Base-by-base conservation (phyloP, 1,140 invertebrate species). In the Charaxes varanes region DNA sequence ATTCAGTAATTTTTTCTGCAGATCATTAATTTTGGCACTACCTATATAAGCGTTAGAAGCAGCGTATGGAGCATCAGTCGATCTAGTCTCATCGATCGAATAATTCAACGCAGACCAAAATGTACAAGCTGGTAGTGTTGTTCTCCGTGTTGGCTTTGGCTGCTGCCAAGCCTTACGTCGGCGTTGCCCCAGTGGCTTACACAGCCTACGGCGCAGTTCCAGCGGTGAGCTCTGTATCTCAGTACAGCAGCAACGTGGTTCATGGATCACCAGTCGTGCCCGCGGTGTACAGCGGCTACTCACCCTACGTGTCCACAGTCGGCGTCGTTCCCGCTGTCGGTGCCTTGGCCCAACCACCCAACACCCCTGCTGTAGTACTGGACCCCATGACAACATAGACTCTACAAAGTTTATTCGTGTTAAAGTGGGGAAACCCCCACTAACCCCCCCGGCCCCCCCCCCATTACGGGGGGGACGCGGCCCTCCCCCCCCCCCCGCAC, bases 61-160 rank as follows among this genome's bases (percentile, higher is more conserved):
- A 4, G 23, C 12, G 36, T 48, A 22, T 55, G 50, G 44, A 51
- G 48, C 69, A 77, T 77, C 74, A 79, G 62, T 81, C 60, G 59
- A 69, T 71, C 57, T 59, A 43, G 41, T 16, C 50, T 61, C 41
- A 49, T 70, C 61, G 61, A 57, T 61, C 54, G 55, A 48, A 48
- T 33, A 57, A 59, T 47, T 57, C 76, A 83, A 83, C 76, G 83
- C 79, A 83, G 76, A 86, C 78, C 80, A 84, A 59, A 61, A 82
- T 78, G 74, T 86, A 77, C 79, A 81, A 81, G 57, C 50, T 78
- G 69, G 69, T 85, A 60, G 66, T 82, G 54, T 74, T 83, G 44
- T 67, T 80, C 45, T 68, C 66, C 23, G 47, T 67, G 26, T 32
- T 66, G 27, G 77, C 73, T 42, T 33, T 85, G 35, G 82, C 80